Evolutionary conservation across 2,113 vertebrate genomes (phyloP), one percentile per base, ranked within the genome.

Genomic region (Promerops cafer): DNA sequence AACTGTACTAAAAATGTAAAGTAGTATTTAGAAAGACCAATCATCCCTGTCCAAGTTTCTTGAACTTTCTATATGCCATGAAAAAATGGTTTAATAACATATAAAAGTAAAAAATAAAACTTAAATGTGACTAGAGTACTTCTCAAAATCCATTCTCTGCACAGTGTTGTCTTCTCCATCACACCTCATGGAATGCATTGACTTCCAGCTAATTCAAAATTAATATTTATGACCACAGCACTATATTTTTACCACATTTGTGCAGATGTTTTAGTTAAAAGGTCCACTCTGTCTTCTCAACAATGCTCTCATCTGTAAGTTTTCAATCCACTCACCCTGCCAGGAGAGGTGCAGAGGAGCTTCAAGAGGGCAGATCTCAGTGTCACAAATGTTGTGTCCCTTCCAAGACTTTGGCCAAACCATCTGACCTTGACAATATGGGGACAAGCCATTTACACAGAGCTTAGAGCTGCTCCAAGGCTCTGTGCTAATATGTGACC

Each of bases 321-420:
- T 22, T 54, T 35, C 31, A 68, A 54, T 23, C 37, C 17, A 2
- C 40, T 70, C 42, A 35, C 50, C 8, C 47, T 27, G 65, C 19
- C 17, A 75, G 47, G 27, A 0, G 0, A 59, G 39, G 4, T 28
- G 59, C 14, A 42, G 50, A 47, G 40, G 30, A 65, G 11, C 20
- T 82, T 14, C 19, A 31, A 40, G 53, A 74, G 72, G 33, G 66
- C 60, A 75, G 15, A 63, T 52, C 49, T 66, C 35, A 35, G 70
- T 33, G 26, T 44, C 26, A 37, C 10, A 13, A 39, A n/a, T 3
- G 14, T n/a, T 11, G 31, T 63, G 70, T 26, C 56, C 27, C 53
- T 69, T 64, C 63, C 59, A 10, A 1, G 2, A 23, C n/a, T 72
- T 57, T 7, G 47, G 28, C 45, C 49, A 72, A 76, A 16, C 16